Conservation (phyloP, 64 coral and sea anemone species). For the Porites australiensis region DNA sequence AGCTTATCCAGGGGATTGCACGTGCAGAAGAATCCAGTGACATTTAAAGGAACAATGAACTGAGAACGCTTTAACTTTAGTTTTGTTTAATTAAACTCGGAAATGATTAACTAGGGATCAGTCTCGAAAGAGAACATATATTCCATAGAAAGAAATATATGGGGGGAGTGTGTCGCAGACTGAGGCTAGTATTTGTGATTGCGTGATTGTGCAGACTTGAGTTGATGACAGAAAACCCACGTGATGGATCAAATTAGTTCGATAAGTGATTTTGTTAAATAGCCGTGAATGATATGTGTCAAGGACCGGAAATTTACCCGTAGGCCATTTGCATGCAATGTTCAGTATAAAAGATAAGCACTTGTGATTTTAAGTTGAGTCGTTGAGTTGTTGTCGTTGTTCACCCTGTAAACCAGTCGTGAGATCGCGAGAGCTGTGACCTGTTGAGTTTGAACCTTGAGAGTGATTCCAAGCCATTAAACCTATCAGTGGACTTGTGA, state of each 20-base stretch:
- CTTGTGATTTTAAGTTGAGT: neutral
- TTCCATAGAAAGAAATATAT: slow-evolving; percentile 6
- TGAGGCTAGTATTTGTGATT: too few relatives aligned
- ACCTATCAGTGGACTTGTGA: neutral
- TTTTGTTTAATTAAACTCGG: neutral
- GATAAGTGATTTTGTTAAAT: too few relatives aligned
- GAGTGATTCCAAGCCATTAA: neutral
- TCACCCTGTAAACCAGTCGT: neutral
- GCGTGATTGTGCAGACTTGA: neutral
- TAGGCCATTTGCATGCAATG: too few relatives aligned
- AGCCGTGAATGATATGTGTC: too few relatives aligned
- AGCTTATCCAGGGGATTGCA: neutral
- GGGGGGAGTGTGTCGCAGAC: too few relatives aligned
- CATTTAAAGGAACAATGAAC: neutral
- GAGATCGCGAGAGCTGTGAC: neutral
- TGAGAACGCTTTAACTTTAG: neutral
- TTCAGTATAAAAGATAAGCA: neutral
- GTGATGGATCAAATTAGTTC: too few relatives aligned
- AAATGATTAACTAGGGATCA: neutral
- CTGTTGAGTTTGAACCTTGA: neutral
- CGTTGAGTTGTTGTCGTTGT: too few relatives aligned
- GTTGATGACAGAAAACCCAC: too few relatives aligned
- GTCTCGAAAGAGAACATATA: slow-evolving; percentile 3
- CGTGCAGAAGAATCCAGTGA: neutral
- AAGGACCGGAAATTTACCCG: too few relatives aligned